A percentile compares a stretch with the other conserved stretches of the same genome.
Evolutionary conservation across 2,797 vertebrate species (phyloP).

Genomic region (Lutjanus campechanus): DNA sequence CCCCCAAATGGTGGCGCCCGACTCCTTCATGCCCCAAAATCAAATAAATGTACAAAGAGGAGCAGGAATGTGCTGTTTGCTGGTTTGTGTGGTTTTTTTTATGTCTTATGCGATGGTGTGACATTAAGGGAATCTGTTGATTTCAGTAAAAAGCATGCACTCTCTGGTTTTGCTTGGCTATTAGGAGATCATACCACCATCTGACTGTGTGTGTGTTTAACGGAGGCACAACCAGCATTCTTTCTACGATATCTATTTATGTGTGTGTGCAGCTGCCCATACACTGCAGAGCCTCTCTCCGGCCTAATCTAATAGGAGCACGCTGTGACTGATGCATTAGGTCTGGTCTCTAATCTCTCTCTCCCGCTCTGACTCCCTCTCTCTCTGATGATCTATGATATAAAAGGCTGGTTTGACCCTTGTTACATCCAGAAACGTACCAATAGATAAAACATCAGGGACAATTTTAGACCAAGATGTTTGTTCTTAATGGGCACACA

Average conservation of each 20-base stretch:
- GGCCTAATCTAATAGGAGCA: slow-evolving; percentile 87
- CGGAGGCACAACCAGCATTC: slow-evolving; percentile 53
- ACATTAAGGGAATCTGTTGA: slow-evolving; percentile 48
- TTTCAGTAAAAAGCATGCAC: slow-evolving; percentile 20
- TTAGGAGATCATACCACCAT: slow-evolving; percentile 64
- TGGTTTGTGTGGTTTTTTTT: slow-evolving; percentile 41
- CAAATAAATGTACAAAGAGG: slow-evolving; percentile 34
- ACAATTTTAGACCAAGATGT: slow-evolving; percentile 33
- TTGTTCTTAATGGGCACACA: slow-evolving; percentile 15
- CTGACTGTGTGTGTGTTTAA: slow-evolving; percentile 46
- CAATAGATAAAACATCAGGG: slow-evolving; percentile 59
- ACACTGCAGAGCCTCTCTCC: slow-evolving; percentile 77
- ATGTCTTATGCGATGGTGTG: slow-evolving; percentile 28
- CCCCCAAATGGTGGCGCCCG: slow-evolving; percentile 75
- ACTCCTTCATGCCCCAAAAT: slow-evolving; percentile 44
- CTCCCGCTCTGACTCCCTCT: slow-evolving; percentile 63
- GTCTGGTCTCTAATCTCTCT: slow-evolving; percentile 81
- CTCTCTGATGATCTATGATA: slow-evolving; percentile 71
- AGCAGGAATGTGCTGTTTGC: slow-evolving; percentile 33
- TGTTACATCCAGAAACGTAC: slow-evolving; percentile 64
- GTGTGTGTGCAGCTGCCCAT: slow-evolving; percentile 63
- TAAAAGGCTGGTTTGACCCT: slow-evolving; percentile 70
- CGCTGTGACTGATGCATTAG: slow-evolving; percentile 86
- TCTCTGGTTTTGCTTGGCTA: slow-evolving; percentile 39
- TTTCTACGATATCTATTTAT: slow-evolving; percentile 56